Conservation (phyloP, 2,113 vertebrate genomes). For the Limanda limanda region DNA sequence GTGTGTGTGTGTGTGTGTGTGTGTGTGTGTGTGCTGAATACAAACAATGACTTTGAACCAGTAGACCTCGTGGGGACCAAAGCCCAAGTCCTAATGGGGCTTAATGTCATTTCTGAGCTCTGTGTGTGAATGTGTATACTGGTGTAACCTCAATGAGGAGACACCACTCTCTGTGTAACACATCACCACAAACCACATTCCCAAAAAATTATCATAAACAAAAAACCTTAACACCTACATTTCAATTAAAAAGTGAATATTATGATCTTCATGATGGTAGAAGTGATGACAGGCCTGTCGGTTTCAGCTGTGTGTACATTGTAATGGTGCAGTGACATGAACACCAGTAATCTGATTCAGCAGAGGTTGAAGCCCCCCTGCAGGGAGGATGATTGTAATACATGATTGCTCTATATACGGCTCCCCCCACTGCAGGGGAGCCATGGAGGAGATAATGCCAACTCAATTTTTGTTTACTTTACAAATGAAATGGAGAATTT, state of each 20-base stretch:
- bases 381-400: conserved; percentile 47
- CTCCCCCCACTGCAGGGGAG: conserved; percentile 23
- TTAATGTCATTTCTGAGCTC: no score
- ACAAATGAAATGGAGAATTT: not conserved
- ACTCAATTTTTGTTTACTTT: conserved; percentile 22
- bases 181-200: no score
- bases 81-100: no score
- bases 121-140: no score
- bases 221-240: not conserved
- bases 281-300: no score
- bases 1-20: no score
- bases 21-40: no score
- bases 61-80: no score
- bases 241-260: not conserved
- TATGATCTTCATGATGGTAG: no score
- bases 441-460: conserved; percentile 13
- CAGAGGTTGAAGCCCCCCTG: conserved; percentile 16
- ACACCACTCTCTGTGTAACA: no score
- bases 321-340: not conserved
- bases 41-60: no score
- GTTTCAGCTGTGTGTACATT: not conserved
- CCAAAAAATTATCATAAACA: not conserved
- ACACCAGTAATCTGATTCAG: conserved; percentile 35
- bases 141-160: no score
- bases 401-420: conserved; percentile 27